A percentile compares a stretch with the other conserved stretches of the same genome.
phyloP scores from a whole-genome alignment of 2,113 vertebrate genomes.

The Oreochromis tanganicae region DNA sequence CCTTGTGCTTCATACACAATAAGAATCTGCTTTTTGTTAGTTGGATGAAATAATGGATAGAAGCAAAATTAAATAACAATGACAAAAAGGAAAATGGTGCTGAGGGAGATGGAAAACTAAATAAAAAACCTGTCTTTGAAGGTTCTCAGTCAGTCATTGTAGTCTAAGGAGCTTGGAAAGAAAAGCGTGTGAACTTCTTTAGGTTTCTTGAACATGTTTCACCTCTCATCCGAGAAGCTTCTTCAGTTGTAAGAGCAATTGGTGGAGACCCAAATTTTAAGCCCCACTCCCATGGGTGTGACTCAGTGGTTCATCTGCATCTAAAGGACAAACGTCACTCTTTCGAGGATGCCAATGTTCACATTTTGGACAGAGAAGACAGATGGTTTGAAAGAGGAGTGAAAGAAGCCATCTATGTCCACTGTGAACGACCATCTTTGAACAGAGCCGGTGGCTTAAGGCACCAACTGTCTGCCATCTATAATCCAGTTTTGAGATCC shows the following conservation, averaged over 20 bases:
- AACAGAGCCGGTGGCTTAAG: accelerated
- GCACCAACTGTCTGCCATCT: neutral
- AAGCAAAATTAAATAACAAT: neutral
- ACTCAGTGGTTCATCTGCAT: too few species aligned
- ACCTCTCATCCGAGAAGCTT: too few species aligned
- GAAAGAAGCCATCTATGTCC: neutral
- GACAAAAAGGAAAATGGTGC: neutral
- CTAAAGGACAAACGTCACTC: too few species aligned
- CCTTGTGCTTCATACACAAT: neutral
- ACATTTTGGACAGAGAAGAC: neutral
- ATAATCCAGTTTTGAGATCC: neutral
- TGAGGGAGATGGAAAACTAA: too few species aligned
- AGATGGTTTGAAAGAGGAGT: neutral
- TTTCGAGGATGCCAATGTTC: neutral
- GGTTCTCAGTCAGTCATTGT: too few species aligned
- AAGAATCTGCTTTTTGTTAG: neutral
- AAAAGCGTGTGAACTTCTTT: too few species aligned
- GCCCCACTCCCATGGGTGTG: too few species aligned
- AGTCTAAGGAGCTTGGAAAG: too few species aligned
- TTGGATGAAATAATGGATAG: neutral
- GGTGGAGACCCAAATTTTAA: too few species aligned
- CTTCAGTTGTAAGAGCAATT: too few species aligned
- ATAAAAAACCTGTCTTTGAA: too few species aligned
- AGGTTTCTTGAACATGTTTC: too few species aligned
- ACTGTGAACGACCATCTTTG: neutral